Percentiles rank a stretch among this genome's conserved stretches.
Evolutionary conservation across 2,888 invertebrate species (phyloP).

Genomic region (Yponomeuta cagnagella): DNA sequence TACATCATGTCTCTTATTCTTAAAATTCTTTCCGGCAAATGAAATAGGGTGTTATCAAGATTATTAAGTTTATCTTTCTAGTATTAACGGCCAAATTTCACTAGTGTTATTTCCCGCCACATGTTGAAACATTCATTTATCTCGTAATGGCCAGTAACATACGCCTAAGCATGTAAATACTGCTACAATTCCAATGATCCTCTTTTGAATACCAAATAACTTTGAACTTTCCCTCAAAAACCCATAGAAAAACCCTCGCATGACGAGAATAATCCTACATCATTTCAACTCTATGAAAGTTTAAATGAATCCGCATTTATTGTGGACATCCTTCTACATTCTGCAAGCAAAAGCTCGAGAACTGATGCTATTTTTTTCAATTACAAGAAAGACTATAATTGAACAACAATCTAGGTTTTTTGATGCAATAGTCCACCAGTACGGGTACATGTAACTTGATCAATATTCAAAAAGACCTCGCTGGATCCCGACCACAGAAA

Average conservation of each 20-base stretch:
- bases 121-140: background rate
- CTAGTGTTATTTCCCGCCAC: background rate
- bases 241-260: background rate
- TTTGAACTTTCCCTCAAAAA: background rate
- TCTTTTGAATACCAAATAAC: background rate
- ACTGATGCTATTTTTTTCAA: background rate
- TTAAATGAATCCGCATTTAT: background rate
- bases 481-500: constrained; percentile 59
- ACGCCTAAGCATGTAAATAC: background rate
- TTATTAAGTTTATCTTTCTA: no score
- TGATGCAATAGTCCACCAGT: background rate
- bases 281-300: background rate
- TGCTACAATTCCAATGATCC: background rate
- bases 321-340: background rate
- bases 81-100: background rate
- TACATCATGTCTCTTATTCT: no score
- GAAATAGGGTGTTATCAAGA: no score
- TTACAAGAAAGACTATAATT: background rate
- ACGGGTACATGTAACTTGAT: constrained; percentile 31
- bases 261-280: background rate
- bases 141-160: background rate
- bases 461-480: constrained; percentile 65
- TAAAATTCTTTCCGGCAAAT: no score
- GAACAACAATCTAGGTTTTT: background rate
- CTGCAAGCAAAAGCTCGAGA: background rate